Conservation (phyloP, 53 echinoderm and acorn worm genomes). For the Arbacia lixula region DNA sequence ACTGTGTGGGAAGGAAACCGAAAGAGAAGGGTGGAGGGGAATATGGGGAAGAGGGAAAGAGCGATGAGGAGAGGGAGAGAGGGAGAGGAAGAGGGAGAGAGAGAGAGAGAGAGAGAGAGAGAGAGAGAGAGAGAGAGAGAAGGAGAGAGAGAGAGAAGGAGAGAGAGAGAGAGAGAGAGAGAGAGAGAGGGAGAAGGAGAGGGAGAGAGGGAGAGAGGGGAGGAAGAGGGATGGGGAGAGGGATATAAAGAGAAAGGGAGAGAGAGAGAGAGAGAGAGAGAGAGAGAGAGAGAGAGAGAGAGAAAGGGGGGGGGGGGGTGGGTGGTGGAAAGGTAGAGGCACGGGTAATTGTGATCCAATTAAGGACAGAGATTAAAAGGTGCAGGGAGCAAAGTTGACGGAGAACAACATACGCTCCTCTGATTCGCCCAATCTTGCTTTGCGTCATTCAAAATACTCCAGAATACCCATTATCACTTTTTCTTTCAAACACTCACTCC, state of each 20-base stretch:
- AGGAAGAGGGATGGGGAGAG: background rate
- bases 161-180: background rate
- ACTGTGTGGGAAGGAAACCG: background rate
- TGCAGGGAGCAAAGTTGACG: too few relatives aligned
- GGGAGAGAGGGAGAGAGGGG: slow-evolving; percentile 5
- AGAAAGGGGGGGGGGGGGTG: background rate
- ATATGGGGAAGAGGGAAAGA: background rate
- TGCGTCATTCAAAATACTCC: too few relatives aligned
- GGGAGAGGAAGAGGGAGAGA: background rate
- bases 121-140: background rate
- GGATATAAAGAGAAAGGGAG: background rate
- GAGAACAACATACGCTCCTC: too few relatives aligned
- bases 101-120: background rate
- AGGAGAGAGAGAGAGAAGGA: background rate
- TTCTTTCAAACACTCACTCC: too few relatives aligned
- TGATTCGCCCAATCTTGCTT: too few relatives aligned
- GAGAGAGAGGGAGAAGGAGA: background rate
- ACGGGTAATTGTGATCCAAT: background rate
- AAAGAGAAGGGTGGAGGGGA: background rate
- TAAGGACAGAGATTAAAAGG: too few relatives aligned
- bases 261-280: background rate
- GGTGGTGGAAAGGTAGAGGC: too few relatives aligned
- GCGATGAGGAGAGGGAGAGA: background rate
- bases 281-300: background rate
- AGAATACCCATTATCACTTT: too few relatives aligned